phyloP scores from a whole-genome alignment of 2,113 vertebrate genomes.

The rabbit (Oryctolagus cuniculus) region DNA sequence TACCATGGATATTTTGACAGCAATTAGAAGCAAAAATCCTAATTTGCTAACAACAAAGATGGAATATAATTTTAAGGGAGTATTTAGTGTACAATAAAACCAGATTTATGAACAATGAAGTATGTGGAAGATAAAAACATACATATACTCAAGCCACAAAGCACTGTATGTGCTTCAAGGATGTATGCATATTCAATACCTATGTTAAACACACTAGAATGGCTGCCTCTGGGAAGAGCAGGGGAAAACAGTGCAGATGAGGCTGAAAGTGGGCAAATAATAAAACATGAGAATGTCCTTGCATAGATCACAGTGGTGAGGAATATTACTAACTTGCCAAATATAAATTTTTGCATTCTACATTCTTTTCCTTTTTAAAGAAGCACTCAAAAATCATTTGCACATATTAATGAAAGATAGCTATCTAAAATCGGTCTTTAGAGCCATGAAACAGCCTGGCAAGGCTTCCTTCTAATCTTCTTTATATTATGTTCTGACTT shows the following conservation, averaged over 20 bases:
- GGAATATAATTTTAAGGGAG: not conserved
- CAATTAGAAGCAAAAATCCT: conserved; percentile 26
- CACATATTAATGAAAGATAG: not conserved
- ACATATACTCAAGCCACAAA: not conserved
- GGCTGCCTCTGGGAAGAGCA: not conserved
- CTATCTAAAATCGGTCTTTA: conserved; percentile 29
- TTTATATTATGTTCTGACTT: not conserved
- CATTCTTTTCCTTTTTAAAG: conserved; percentile 1
- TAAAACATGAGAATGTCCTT: not conserved
- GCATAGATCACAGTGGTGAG: not conserved
- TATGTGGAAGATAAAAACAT: conserved; percentile 22
- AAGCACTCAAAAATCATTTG: not conserved
- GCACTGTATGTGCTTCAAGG: not conserved
- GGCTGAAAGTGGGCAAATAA: not conserved
- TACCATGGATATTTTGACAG: not conserved
- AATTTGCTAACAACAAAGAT: not conserved
- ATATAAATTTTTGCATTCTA: not conserved
- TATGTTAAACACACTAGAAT: not conserved
- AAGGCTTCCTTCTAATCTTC: not conserved
- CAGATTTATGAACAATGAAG: not conserved
- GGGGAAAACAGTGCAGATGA: not conserved
- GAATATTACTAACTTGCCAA: not conserved
- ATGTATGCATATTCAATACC: not conserved
- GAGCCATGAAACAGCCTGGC: not conserved
- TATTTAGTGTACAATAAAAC: not conserved